Evolutionary conservation across 2,888 invertebrate species (phyloP), one percentile per base, ranked within the genome.

Genomic region (Tortrix viridana): DNA sequence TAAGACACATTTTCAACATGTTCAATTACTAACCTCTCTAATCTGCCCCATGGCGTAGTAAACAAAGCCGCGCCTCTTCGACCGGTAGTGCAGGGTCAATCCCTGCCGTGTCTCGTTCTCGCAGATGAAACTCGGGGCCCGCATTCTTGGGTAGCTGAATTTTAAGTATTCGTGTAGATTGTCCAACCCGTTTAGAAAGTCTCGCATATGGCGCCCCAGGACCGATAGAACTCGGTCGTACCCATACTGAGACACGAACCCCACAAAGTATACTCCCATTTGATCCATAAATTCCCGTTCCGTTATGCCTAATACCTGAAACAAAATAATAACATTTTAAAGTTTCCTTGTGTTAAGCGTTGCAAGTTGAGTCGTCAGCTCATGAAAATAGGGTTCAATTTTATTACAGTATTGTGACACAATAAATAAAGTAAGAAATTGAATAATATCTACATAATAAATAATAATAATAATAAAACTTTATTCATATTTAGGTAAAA

Each of bases 11-110:
- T 43, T 19, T 41, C 12, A 44, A 44, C 4, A 23, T 26, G 43
- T 32, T 16, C 19, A 23, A 56, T n/a, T 20, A 72, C 88, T 82
- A 73, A 95, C 96, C 93, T 96, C 97, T 81, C 96, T 93, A 69
- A 98, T 98, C 86, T 98, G 98, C 2, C 98, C 99, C 96, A 98
- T 98, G 5, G 98, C 98, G 81, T 99, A 99, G 86, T 97, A 97
- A 5, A 98, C 96, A 82, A 98, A 99, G 0, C 99, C 99, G 67
- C 97, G 94, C 68, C 99, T 93, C 84, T 98, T 98, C 72, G 98
- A 98, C 58, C 98, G 93, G 85, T 98, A 98, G 88, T 99, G 99
- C 63, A 99, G 92, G 0, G 98, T 98, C 67, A 99, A 90, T 0
- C 99, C 99, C 77, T 97, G 96, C 60, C 96, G 94, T 0, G 97